Base-by-base conservation (phyloP, 1,140 invertebrate genomes). In the Papilio glaucus region DNA sequence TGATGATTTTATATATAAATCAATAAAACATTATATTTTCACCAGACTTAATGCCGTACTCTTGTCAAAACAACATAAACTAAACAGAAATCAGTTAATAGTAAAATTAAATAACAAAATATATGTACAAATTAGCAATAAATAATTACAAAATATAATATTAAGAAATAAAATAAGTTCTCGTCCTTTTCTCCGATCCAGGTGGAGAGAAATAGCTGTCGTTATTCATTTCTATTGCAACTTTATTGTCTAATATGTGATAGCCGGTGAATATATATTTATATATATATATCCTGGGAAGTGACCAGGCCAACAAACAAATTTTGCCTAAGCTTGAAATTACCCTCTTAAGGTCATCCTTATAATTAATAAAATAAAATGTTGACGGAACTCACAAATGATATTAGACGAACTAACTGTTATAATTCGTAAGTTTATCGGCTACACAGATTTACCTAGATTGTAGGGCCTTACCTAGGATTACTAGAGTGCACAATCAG, bases 81-180 rank as follows among this genome's bases (percentile, higher is more conserved):
- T 85, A 84, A 85, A 82, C 80, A n/a, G 77, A 85, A 85, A 83
- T 83, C 72, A 79, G 85, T 81, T 80, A 78, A 89, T 88, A 79
- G 81, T 90, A 90, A 90, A 89, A 90, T 87, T 91, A 91, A 90
- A 91, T 89, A 91, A 91, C 88, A 91, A 91, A 90, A 86, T 80
- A 89, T 91, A 91, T 91, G 77, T 90, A 91, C 88, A 91, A 86
- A 90, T 88, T 87, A 88, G 79, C 77, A 90, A 90, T 91, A 91
- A 91, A 91, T 91, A 88, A 89, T 90, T 84, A 88, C 86, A 87
- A 85, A 80, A 79, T 74, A 73, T 77, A 78, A 73, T 80, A 81
- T 77, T 74, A 82, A 78, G 77, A 76, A 77, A 76, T 45, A 84
- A 84, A 82, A 84, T 77, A 78, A 75, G 73, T 68, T 74, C 72